Percentiles rank a stretch among this genome's conserved stretches.
Evolutionary conservation across 2,797 vertebrate genomes (phyloP).

Genomic region (Tenualosa ilisha): DNA sequence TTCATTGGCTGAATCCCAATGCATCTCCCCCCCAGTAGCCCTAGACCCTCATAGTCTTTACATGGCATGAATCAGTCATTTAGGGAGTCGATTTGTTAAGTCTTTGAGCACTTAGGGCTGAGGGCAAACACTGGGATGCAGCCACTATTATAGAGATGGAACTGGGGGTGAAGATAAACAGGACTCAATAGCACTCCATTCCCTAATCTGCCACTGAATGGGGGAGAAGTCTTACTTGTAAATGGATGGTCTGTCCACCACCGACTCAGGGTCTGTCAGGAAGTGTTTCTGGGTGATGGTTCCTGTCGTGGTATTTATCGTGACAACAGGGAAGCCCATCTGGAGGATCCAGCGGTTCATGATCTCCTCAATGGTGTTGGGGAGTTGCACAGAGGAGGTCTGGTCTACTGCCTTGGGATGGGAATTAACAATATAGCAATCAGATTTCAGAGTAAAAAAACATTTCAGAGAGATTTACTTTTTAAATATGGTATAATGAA

Average conservation of each 20-base stretch:
- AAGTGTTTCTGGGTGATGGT: conserved; percentile 69
- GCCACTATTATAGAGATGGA: too few relatives aligned
- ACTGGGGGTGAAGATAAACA: too few relatives aligned
- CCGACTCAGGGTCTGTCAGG: conserved; percentile 65
- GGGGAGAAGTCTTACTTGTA: conserved; percentile 68
- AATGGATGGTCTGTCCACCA: conserved; percentile 62
- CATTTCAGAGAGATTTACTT: background rate
- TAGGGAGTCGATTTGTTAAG: too few relatives aligned
- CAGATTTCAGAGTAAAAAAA: background rate
- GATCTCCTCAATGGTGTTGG: conserved; percentile 55
- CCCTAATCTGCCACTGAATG: too few relatives aligned
- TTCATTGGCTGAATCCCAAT: too few relatives aligned
- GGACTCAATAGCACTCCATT: too few relatives aligned
- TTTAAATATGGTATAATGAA: background rate
- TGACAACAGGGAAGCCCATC: conserved; percentile 81
- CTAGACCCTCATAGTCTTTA: too few relatives aligned
- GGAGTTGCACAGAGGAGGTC: fast-evolving
- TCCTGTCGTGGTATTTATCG: conserved; percentile 58
- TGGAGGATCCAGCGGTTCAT: conserved; percentile 82
- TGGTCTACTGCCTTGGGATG: conserved; percentile 63
- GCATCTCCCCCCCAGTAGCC: too few relatives aligned
- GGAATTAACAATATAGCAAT: conserved; percentile 16
- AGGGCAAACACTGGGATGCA: too few relatives aligned
- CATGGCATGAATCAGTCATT: too few relatives aligned
- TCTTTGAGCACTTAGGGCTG: too few relatives aligned